Conservation (phyloP, 2,888 invertebrate species). For the Patella depressa region DNA sequence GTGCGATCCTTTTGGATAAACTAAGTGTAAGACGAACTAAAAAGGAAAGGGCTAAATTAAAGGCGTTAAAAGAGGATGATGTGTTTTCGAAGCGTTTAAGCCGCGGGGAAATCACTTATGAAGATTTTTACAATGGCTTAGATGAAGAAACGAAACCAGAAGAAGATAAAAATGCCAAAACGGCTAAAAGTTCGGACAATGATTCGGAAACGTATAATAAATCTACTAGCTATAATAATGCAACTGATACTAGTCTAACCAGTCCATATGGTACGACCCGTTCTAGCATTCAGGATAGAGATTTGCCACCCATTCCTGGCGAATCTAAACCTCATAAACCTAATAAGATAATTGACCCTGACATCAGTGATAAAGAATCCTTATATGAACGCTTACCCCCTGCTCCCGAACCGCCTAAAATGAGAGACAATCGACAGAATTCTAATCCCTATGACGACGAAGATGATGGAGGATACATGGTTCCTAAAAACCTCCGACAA, state of each 20-base stretch:
- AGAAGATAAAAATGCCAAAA: conserved; percentile 17
- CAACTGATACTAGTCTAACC: background rate
- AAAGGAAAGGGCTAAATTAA: conserved; percentile 60
- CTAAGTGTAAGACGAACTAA: conserved; percentile 57
- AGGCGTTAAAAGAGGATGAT: conserved; percentile 58
- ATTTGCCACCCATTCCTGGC: conserved; percentile 60
- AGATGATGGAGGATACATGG: conserved; percentile 61
- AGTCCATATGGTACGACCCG: conserved; percentile 17
- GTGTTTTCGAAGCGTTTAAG: conserved; percentile 60
- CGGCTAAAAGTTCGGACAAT: conserved; percentile 1
- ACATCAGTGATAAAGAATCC: conserved; percentile 43
- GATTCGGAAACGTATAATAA: conserved; percentile 21
- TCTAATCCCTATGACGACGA: conserved; percentile 30
- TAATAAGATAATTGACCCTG: conserved; percentile 15
- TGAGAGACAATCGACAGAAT: conserved; percentile 10
- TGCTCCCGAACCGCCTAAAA: conserved; percentile 53
- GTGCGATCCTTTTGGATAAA: conserved; percentile 56
- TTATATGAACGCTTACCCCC: conserved; percentile 61
- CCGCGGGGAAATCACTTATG: conserved; percentile 52
- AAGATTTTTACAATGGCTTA: conserved; percentile 42
- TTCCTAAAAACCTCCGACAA: conserved; percentile 45
- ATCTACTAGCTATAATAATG: background rate
- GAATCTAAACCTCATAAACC: conserved; percentile 20
- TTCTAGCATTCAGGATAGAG: conserved; percentile 48
- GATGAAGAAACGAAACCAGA: background rate